Evolutionary conservation across 2,113 vertebrate species (phyloP), one percentile per base, ranked within the genome.

Genomic region (Bubalus kerabau): DNA sequence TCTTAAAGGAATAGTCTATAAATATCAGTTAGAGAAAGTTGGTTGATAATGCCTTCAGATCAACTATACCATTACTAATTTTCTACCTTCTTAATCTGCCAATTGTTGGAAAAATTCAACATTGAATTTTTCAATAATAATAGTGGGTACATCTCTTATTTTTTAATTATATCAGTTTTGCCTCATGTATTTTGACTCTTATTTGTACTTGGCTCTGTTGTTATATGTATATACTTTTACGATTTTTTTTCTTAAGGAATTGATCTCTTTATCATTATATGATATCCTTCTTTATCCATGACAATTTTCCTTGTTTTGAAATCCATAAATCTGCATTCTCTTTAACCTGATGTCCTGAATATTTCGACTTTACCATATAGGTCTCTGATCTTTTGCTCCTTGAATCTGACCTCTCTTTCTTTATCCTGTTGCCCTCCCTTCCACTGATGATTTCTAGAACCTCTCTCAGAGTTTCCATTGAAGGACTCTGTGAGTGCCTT

Each of bases 401-500:
- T 80, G 12, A 43, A 48, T 30, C 7, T 93, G 71, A 56, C 26
- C 6, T 84, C 54, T 82, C 30, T 32, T 85, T 7, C 57, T 64
- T 26, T 28, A 10, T 56, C 4, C 11, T 5, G 7, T 40, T 43
- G 43, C 23, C 9, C 3, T 36, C 32, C 5, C 2, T 6, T 43
- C 2, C 7, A 23, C 10, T 43, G 11, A 5, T 84, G 9, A 92
- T 52, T 16, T 88, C 64, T 5, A 28, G 57, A 62, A 57, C 9
- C 11, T 88, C 36, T 32, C 64, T 0, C 0, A 9, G 6, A n/a
- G n/a, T 62, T 32, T 67, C 80, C 28, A 28, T 60, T 59, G 40
- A 81, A 98, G 57, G 97, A 97, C 92, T 96, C 97, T 97, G 92
- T 4, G 24, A 98, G 60, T 9, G 67, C 94, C 93, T 98, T 94